phyloP scores from a whole-genome alignment of 2,888 invertebrate genomes.

The Eudemis profundana region DNA sequence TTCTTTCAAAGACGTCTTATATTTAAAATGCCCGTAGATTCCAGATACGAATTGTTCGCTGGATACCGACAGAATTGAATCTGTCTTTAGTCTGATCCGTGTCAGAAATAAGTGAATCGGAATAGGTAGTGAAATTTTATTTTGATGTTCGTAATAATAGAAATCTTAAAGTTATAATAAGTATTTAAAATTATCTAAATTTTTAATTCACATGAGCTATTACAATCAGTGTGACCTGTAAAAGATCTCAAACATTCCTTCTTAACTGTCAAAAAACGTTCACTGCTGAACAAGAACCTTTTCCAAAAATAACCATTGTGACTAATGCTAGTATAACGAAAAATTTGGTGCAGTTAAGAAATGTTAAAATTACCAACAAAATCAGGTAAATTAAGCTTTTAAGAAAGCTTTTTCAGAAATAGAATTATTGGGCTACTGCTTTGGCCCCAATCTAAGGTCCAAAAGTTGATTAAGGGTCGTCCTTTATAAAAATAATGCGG shows the following conservation, averaged over 20 bases:
- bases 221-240: too few relatives aligned
- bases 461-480: conserved; percentile 36
- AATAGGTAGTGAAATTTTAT: too few relatives aligned
- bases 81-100: conserved; percentile 7
- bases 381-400: neutral
- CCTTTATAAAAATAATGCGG: conserved; percentile 46
- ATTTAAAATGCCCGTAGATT: conserved; percentile 18
- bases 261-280: too few relatives aligned
- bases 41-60: conserved; percentile 15
- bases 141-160: too few relatives aligned
- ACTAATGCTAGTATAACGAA: too few relatives aligned
- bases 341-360: too few relatives aligned
- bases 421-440: neutral
- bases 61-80: conserved; percentile 19
- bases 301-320: too few relatives aligned
- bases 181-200: too few relatives aligned
- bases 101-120: neutral
- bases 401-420: neutral
- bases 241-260: too few relatives aligned
- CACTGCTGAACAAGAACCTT: too few relatives aligned
- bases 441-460: neutral
- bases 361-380: neutral
- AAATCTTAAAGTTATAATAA: too few relatives aligned
- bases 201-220: too few relatives aligned
- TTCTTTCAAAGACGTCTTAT: conserved; percentile 22